Percentiles rank a stretch among this genome's conserved stretches.
These are phyloP conservation scores for Centroberyx gerrardi DNA, from an alignment of 2,797 vertebrate genomes.

Conservation along the genomic window DNA sequence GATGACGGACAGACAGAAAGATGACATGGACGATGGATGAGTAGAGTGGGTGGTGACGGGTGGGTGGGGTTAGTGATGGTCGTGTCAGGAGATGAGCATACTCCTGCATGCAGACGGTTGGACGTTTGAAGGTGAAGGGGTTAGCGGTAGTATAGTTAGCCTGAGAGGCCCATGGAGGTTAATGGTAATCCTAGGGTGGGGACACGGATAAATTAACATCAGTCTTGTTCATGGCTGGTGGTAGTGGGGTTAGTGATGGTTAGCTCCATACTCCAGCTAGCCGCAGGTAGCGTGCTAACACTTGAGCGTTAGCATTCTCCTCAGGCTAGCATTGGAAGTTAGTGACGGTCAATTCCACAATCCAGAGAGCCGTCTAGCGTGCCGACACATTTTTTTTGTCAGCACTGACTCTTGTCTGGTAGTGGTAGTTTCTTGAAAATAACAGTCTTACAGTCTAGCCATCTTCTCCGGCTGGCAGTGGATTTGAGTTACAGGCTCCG, in stretches of 20 bases:
- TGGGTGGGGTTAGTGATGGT: constrained; percentile 75
- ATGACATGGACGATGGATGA: constrained; percentile 52
- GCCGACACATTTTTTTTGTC: neutral
- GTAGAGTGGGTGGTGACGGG: constrained; percentile 58
- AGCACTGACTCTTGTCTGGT: constrained; percentile 26
- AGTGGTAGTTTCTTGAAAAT: constrained; percentile 24
- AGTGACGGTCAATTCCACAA: constrained; percentile 2
- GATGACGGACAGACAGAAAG: constrained; percentile 69
- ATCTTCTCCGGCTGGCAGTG: constrained; percentile 17
- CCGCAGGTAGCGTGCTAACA: constrained; percentile 43
- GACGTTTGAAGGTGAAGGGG: constrained; percentile 16
- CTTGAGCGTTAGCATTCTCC: constrained; percentile 42
- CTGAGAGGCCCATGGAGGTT: constrained; percentile 59
- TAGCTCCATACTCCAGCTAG: constrained; percentile 55
- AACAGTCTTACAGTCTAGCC: constrained; percentile 17
- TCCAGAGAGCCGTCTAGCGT: constrained; percentile 19
- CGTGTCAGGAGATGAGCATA: constrained; percentile 45
- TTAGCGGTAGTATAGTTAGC: constrained; percentile 68
- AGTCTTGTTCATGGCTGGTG: constrained; percentile 52
- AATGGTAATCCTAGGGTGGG: constrained; percentile 49
- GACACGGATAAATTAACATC: constrained; percentile 18
- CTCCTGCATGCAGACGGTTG: constrained; percentile 74
- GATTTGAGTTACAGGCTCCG: constrained; percentile 15
- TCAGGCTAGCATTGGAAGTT: constrained; percentile 16
- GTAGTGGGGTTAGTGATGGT: constrained; percentile 73